Percentiles rank a stretch among this genome's conserved stretches.
Conservation (phyloP, 1,140 invertebrate species). For the Nomia melanderi region DNA sequence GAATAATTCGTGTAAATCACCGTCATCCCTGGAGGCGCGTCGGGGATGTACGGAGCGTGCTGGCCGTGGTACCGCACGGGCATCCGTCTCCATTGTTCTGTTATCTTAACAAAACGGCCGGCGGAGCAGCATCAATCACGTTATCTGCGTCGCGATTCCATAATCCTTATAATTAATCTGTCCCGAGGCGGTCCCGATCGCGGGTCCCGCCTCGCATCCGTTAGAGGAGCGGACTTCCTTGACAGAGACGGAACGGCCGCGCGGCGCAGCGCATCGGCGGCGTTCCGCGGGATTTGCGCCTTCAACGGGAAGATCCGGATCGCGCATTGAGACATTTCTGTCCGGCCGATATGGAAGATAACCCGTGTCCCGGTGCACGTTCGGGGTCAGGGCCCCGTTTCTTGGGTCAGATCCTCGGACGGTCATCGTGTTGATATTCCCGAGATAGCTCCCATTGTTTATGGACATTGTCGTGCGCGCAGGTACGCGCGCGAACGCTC, state of each 20-base stretch:
- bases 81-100: constrained; percentile 6
- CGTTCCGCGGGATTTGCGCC: constrained; percentile 26
- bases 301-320: constrained; percentile 58
- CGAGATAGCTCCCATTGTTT: constrained; percentile 73
- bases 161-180: constrained; percentile 42
- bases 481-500: constrained; percentile 39
- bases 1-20: constrained; percentile 5
- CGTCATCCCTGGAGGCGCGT: neutral
- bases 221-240: constrained; percentile 23
- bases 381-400: constrained; percentile 65
- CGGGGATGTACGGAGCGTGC: neutral
- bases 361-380: constrained; percentile 61
- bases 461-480: constrained; percentile 68
- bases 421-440: constrained; percentile 69
- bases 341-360: constrained; percentile 65
- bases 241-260: constrained; percentile 35
- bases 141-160: constrained; percentile 24
- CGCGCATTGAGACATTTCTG: constrained; percentile 71
- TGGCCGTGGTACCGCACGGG: too few species aligned
- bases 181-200: constrained; percentile 10
- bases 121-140: constrained; percentile 16
- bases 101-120: constrained; percentile 22
- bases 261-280: too few species aligned
- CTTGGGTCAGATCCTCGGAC: constrained; percentile 64
- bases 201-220: neutral